Conservation (phyloP, 2,888 invertebrate genomes). For the Drosophila macrospina region DNA sequence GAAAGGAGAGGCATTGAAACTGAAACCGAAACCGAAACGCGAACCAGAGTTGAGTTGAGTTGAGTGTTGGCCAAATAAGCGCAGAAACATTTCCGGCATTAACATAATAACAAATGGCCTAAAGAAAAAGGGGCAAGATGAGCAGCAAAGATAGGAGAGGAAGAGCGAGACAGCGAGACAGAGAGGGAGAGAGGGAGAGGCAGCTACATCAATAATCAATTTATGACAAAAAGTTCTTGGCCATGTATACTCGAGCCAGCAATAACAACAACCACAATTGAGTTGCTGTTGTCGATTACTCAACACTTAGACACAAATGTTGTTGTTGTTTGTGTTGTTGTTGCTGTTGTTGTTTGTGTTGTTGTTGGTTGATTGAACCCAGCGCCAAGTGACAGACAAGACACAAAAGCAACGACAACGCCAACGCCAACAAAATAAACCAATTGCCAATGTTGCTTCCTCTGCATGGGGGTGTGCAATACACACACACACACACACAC, state of each 20-base stretch:
- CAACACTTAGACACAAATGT: constrained; percentile 22
- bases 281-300: constrained; percentile 24
- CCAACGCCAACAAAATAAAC: constrained; percentile 8
- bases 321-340: not conserved
- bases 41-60: constrained; percentile 3
- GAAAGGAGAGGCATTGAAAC: not conserved
- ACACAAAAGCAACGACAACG: constrained; percentile 42
- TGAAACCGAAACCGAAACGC: not conserved
- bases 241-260: constrained; percentile 9
- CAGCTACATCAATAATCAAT: constrained; percentile 34
- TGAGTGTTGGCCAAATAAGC: constrained; percentile 46
- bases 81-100: constrained; percentile 67
- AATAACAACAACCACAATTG: constrained; percentile 8
- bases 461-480: constrained; percentile 47
- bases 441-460: constrained; percentile 7
- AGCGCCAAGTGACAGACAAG: constrained; percentile 44
- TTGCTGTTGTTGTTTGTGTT: constrained; percentile 2
- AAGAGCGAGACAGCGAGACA: not conserved
- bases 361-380: constrained; percentile 39
- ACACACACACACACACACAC: constrained; percentile 28
- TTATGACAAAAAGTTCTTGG: constrained; percentile 34
- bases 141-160: constrained; percentile 1
- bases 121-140: constrained; percentile 11
- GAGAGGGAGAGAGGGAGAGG: not conserved
- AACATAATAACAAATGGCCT: constrained; percentile 37